phyloP scores from a whole-genome alignment of 2,797 vertebrate species.

The Sebastes nivosus region DNA sequence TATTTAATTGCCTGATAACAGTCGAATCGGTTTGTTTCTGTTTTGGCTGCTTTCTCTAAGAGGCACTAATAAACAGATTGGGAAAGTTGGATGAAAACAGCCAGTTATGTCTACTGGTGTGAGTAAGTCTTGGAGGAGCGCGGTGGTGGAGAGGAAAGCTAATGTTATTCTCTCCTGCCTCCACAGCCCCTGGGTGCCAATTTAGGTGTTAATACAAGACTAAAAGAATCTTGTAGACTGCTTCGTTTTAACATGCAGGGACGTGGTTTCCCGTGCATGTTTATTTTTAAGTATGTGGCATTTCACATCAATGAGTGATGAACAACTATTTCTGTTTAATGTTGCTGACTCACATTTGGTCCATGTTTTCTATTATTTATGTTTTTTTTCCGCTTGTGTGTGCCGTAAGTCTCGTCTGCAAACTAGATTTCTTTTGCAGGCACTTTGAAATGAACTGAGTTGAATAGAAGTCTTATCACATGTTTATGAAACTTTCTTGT shows the following conservation, averaged over 20 bases:
- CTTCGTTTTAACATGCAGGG: background rate
- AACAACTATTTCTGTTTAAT: conserved; percentile 2
- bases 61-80: conserved; percentile 10
- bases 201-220: conserved; percentile 25
- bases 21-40: background rate
- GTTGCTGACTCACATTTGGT: background rate
- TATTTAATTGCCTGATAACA: no score
- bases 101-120: conserved; percentile 12
- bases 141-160: conserved; percentile 15
- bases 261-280: background rate
- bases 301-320: conserved; percentile 15
- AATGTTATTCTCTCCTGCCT: conserved; percentile 6
- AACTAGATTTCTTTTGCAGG: conserved; percentile 9
- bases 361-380: conserved; percentile 3
- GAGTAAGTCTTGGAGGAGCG: background rate
- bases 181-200: conserved; percentile 4
- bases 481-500: conserved; percentile 22
- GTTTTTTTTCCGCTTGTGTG: background rate
- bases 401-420: conserved; percentile 11
- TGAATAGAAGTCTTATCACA: conserved; percentile 15
- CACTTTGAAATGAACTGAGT: background rate
- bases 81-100: conserved; percentile 8
- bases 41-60: background rate
- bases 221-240: conserved; percentile 1
- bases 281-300: background rate